These are phyloP conservation scores for Xenentodon cancila DNA, from an alignment of 2,797 vertebrate genomes.

Conservation along the genomic window DNA sequence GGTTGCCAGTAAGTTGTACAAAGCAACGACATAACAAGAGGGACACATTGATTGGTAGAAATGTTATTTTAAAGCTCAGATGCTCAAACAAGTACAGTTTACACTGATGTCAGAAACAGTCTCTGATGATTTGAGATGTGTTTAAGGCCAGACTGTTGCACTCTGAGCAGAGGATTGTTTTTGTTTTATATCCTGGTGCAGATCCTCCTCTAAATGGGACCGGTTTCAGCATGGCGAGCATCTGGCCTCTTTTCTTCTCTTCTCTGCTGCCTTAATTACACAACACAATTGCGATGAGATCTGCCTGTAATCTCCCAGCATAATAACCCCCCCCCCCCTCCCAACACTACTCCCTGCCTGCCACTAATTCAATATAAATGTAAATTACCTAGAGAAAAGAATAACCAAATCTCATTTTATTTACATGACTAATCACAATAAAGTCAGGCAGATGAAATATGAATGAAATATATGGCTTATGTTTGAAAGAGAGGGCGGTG, in stretches of 20 bases:
- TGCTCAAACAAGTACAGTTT: conserved; percentile 16
- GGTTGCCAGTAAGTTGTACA: not conserved
- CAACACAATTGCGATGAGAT: conserved; percentile 84
- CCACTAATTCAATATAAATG: conserved; percentile 89
- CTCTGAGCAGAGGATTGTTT: conserved; percentile 19
- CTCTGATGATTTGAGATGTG: conserved; percentile 51
- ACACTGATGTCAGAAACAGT: conserved; percentile 1
- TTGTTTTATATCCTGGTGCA: conserved; percentile 43
- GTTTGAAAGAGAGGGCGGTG: conserved; percentile 46
- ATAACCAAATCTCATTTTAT: conserved; percentile 86
- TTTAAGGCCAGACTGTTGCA: conserved; percentile 53
- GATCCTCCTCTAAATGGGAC: conserved; percentile 69
- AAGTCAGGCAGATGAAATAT: conserved; percentile 81
- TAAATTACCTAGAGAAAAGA: conserved; percentile 84
- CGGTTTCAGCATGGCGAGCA: conserved; percentile 73
- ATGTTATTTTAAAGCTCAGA: not conserved
- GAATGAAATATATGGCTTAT: conserved; percentile 71
- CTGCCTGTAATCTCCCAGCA: conserved; percentile 82
- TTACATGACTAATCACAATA: conserved; percentile 87
- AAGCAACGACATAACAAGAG: conserved; percentile 3
- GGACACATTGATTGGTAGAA: conserved; percentile 1
- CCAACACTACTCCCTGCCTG: conserved; percentile 59
- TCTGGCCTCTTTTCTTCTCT: conserved; percentile 81
- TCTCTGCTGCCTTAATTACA: conserved; percentile 83
- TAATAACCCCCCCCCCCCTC: conserved; percentile 69